Base-by-base conservation (phyloP, 2,888 invertebrate genomes). In the Eupithecia exiguata region DNA sequence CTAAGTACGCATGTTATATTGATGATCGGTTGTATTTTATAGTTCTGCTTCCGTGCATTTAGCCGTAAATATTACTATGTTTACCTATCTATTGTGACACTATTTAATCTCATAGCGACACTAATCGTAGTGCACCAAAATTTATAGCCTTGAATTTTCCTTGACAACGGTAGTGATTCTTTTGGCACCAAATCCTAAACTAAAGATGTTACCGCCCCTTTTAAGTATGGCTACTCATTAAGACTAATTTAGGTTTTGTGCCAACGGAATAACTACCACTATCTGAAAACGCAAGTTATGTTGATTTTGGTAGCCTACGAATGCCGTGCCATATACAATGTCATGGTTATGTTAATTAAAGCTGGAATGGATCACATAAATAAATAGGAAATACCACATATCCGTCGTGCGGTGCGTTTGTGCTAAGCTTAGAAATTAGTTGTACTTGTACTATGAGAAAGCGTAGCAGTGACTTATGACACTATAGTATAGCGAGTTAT, bases 391-490 rank as follows among this genome's bases (percentile, higher is more conserved):
- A 78, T 78, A 76, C 77, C 79, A 86, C 82, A 83, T 84, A 83
- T 85, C 83, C 79, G 74, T 81, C 80, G 84, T 86, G 86, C 84
- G 70, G 82, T 83, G 83, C 82, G 78, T 71, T 81, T 82, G 84
- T 83, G 85, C 83, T 80, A 86, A 82, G 85, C 86, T 88, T 88
- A 88, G 63, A 85, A 87, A 86, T 83, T 83, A 88, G 86, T 89
- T 89, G 88, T 89, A 89, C 88, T 89, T 89, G 88, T 89, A 89
- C 88, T 86, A 84, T 88, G 77, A 85, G 83, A 86, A 88, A 89
- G 89, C 89, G 89, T 87, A 87, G 86, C 84, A 77, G 86, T 88
- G 88, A 84, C 83, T 87, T 87, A 62, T n/a, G n/a, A n/a, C 35
- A 35, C 9, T 62, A 87, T 53, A 77, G 79, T 86, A 86, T 49